Conservation (phyloP, 2,888 invertebrate genomes). For the Callyntrura guangdongensis region DNA sequence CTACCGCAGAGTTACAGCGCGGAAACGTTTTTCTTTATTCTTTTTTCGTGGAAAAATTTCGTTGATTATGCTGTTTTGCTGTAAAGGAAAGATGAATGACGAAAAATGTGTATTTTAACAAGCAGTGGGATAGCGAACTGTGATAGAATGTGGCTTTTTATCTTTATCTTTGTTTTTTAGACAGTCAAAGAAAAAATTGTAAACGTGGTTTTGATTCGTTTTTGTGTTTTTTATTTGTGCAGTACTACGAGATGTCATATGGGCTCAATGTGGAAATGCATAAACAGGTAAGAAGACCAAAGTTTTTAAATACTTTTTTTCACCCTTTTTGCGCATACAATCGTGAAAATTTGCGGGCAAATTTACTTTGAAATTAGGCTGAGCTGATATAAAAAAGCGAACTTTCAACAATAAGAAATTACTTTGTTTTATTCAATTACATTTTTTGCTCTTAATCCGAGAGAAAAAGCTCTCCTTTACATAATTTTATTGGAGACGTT, state of each 20-base stretch:
- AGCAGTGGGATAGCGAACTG: neutral
- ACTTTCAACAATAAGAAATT: neutral
- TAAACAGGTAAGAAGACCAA: conserved; percentile 89
- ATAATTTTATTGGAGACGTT: conserved; percentile 14
- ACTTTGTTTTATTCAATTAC: conserved; percentile 23
- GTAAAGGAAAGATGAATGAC: neutral
- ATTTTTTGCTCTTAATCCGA: conserved; percentile 24
- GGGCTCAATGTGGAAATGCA: conserved; percentile 98
- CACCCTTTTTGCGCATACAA: neutral
- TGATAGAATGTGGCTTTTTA: too few species aligned
- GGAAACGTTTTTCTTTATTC: conserved; percentile 5
- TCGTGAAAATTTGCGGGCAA: neutral
- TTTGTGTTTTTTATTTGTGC: conserved; percentile 35
- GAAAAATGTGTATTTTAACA: neutral
- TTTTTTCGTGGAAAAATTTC: neutral
- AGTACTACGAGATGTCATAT: conserved; percentile 95
- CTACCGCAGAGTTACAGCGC: neutral
- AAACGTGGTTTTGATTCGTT: conserved; percentile 2
- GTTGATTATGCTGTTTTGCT: conserved; percentile 32
- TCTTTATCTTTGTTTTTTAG: neutral
- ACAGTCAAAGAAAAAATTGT: neutral
- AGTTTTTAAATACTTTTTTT: conserved; percentile 7
- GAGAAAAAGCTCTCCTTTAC: conserved; percentile 3
- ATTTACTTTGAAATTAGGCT: neutral
- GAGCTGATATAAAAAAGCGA: neutral